These are phyloP conservation scores for Galeruca laticollis DNA, from an alignment of 2,888 invertebrate genomes.

Conservation along the genomic window DNA sequence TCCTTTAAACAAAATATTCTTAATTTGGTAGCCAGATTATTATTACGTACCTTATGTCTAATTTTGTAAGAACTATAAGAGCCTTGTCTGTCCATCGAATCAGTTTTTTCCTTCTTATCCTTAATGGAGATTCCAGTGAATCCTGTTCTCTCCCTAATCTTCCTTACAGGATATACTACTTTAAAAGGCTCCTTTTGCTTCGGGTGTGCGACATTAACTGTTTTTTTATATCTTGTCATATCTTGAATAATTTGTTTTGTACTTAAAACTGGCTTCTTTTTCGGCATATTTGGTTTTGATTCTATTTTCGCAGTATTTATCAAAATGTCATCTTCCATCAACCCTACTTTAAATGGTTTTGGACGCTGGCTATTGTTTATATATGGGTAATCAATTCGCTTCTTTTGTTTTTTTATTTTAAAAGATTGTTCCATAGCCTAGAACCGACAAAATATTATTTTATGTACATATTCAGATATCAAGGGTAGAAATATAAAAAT, in stretches of 20 bases:
- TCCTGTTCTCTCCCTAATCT: not conserved
- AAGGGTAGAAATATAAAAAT: too few relatives aligned
- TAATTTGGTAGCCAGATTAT: not conserved
- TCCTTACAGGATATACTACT: constrained; percentile 5
- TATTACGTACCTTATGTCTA: not conserved
- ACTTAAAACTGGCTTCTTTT: not conserved
- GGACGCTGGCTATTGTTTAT: not conserved
- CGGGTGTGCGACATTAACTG: not conserved
- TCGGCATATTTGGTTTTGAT: not conserved
- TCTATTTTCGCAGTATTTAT: constrained; percentile 1
- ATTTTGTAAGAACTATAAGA: not conserved
- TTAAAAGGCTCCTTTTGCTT: constrained; percentile 1
- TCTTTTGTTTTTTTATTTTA: constrained; percentile 2
- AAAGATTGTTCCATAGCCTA: constrained; percentile 2
- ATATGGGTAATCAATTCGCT: not conserved
- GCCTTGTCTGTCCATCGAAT: not conserved
- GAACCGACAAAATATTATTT: not conserved
- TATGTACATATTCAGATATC: too few relatives aligned
- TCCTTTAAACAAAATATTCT: too few relatives aligned
- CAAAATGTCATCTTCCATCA: not conserved
- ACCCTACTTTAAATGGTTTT: not conserved
- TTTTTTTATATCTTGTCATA: not conserved
- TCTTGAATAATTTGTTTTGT: not conserved
- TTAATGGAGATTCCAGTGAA: not conserved
- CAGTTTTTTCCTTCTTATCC: not conserved